Conservation (phyloP, 1,140 invertebrate genomes). For the Drosophila novamexicana region DNA sequence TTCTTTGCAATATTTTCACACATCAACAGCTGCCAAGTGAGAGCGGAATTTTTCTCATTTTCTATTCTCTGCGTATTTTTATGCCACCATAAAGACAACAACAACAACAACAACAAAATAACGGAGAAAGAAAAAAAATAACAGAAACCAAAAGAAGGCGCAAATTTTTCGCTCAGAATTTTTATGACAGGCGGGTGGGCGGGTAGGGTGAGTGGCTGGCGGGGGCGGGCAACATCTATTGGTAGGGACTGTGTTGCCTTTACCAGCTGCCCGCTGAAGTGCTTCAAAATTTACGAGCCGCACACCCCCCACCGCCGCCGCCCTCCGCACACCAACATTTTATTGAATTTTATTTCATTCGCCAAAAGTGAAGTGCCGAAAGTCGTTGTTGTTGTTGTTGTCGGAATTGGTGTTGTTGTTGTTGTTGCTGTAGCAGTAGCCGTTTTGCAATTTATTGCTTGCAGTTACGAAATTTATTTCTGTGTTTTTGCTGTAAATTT, state of each 20-base stretch:
- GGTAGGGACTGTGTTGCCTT: conserved; percentile 34
- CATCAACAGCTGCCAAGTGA: conserved; percentile 57
- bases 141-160: conserved; percentile 32
- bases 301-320: conserved; percentile 8
- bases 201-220: background rate
- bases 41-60: conserved; percentile 49
- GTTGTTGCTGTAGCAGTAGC: conserved; percentile 53
- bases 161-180: conserved; percentile 57
- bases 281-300: conserved; percentile 76
- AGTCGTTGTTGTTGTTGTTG: conserved; percentile 29
- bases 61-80: conserved; percentile 40
- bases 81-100: conserved; percentile 34
- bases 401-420: conserved; percentile 17
- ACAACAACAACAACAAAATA: background rate
- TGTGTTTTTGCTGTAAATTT: conserved; percentile 73
- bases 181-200: conserved; percentile 55
- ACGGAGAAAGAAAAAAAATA: conserved; percentile 3
- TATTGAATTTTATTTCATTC: conserved; percentile 58
- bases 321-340: conserved; percentile 40
- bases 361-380: conserved; percentile 55
- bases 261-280: conserved; percentile 68
- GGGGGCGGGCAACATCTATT: background rate
- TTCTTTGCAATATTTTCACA: conserved; percentile 59
- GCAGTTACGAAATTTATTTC: conserved; percentile 80
- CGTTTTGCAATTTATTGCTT: conserved; percentile 78